Evolutionary conservation across 2,797 vertebrate species (phyloP), one percentile per base, ranked within the genome.

Genomic region (Gallinago stenura): DNA sequence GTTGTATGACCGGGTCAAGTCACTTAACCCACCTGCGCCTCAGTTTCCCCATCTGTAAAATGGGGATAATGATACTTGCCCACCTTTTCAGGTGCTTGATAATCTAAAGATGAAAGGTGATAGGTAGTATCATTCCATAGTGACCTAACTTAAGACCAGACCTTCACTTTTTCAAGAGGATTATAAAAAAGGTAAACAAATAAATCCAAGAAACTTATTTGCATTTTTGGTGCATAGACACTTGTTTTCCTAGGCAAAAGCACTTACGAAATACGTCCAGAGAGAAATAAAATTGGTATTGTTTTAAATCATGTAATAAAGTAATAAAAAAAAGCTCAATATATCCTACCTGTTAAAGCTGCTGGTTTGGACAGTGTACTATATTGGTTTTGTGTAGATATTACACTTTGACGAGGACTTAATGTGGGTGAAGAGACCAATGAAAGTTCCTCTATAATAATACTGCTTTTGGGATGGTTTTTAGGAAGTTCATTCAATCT

Each of bases 331-430:
- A 56, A 10, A 41, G 24, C n/a, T 82, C 81, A 35, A 70, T 16
- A 51, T 50, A 73, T 83, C 96, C 76, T 98, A 99, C 99, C 99
- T 98, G 99, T 99, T 97, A 99, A 98, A 33, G 99, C 99, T 43
- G 99, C 99, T 73, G 99, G 99, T 97, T 99, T 99, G 91, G 99
- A 99, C 90, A 99, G 98, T 18, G 99, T 99, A 97, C 99, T 99
- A 66, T 99, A 99, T 82, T 99, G 99, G 97, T 99, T 99, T 95
- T 99, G 99, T 65, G 99, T 98, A 86, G 99, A 99, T 98, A 99
- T 99, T 97, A 99, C 97, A 95, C 99, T 99, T 96, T 99, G 99
- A 93, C 98, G 98, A 69, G 99, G 99, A 97, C 99, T 99, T 96
- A 99, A 98, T 58, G 98, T 98, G 45, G 99, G 99, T 19, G 99